Base-by-base conservation (phyloP, 2,113 vertebrate genomes). In the Nothoprocta perdicaria region DNA sequence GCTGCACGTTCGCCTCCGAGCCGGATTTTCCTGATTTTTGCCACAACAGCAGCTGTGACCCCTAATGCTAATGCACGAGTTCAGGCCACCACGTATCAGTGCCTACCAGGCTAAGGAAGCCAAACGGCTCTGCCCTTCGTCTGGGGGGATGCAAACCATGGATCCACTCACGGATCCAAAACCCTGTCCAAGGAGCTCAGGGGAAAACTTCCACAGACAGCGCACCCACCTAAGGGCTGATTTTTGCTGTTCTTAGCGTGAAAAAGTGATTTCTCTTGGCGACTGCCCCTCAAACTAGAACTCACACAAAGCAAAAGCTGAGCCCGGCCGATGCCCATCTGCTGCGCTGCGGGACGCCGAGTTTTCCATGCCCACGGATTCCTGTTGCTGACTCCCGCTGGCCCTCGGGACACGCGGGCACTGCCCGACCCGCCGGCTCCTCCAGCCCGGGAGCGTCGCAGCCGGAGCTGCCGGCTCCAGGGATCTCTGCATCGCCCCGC, bases 401-500 rank as follows among this genome's bases (percentile, higher is more conserved):
- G 52, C 40, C 69, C 52, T 86, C 61, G 41, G 81, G 88, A 46
- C 40, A 46, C 86, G 38, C 61, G 52, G 53, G 75, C 40, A 43
- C 0, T 3, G 87, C 60, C 67, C 84, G 84, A 48, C 65, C 81
- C 92, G 88, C 63, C 92, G 50, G 45, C 2, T 18, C 40, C 38
- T n/a, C 15, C 3, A 27, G 79, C 68, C 68, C 27, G 24, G 12
- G 26, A 8, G 3, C 4, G 11, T 48, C 43, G 38, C 1, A n/a
- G 19, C 57, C 35, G 41, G 68, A 0, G 0, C 14, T n/a, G 24
- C 12, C 41, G 86, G 85, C 74, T 4, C 62, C 46, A 26, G 79
- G 57, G 87, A 77, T 84, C 72, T 72, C 92, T 85, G 88, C 89
- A 85, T 80, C 90, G 87, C 91, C 92, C 93, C 12, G 17, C 78